These are phyloP conservation scores for Ricordea florida DNA, from an alignment of 92 coral and sea anemone species.

Conservation along the genomic window DNA sequence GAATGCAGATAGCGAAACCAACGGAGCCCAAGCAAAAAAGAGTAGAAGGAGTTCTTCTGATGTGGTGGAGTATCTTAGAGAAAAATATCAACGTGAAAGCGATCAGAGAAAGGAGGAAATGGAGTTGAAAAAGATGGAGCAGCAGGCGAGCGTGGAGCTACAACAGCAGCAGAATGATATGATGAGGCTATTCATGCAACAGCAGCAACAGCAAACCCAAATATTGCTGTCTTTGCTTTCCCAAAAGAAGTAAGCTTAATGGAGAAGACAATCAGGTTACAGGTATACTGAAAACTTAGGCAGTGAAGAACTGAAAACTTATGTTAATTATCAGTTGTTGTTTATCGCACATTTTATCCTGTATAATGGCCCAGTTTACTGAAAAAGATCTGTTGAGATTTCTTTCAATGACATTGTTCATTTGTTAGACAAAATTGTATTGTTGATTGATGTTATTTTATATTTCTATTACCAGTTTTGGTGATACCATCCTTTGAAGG, in stretches of 20 bases:
- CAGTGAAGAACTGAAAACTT: too few relatives aligned
- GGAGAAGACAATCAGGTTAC: too few relatives aligned
- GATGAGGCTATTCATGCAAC: background rate
- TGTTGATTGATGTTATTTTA: background rate
- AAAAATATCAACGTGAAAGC: background rate
- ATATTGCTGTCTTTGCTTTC: too few relatives aligned
- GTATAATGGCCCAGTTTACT: too few relatives aligned
- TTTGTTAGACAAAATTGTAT: too few relatives aligned
- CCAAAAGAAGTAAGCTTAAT: too few relatives aligned
- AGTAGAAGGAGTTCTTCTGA: slow-evolving; percentile 5
- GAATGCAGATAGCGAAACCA: slow-evolving; percentile 14
- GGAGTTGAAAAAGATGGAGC: too few relatives aligned
- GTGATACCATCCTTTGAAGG: background rate
- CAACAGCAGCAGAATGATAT: too few relatives aligned
- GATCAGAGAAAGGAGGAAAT: background rate
- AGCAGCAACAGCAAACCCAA: background rate
- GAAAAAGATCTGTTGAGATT: background rate
- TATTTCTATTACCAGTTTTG: background rate
- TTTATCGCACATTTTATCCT: too few relatives aligned
- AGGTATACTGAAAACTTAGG: too few relatives aligned
- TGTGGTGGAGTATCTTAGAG: background rate
- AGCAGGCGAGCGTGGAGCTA: too few relatives aligned
- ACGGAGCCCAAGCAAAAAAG: slow-evolving; percentile 8
- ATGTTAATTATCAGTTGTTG: too few relatives aligned
- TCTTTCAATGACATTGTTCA: background rate